Evolutionary conservation across 1,140 invertebrate species (phyloP).

Genomic region (Anastrepha ludens): DNA sequence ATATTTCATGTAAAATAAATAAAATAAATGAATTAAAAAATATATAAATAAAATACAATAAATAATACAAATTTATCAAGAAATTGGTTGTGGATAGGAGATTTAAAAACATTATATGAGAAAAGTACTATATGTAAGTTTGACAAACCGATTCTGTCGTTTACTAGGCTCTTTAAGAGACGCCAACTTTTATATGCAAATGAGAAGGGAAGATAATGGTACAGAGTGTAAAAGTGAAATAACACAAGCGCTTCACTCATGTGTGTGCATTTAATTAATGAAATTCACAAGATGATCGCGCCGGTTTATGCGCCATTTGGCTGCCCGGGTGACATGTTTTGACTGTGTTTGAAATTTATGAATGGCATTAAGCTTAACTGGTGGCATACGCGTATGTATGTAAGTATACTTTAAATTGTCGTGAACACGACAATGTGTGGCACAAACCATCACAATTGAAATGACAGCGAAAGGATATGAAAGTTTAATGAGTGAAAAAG

Average conservation of each 20-base stretch:
- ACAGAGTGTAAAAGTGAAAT: neutral
- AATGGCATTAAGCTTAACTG: conserved; percentile 48
- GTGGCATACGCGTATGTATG: neutral
- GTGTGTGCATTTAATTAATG: conserved; percentile 54
- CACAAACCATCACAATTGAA: neutral
- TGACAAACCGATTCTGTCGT: too few relatives aligned
- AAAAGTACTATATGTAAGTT: too few relatives aligned
- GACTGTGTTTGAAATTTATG: conserved; percentile 46
- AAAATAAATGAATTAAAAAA: too few relatives aligned
- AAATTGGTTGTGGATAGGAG: too few relatives aligned
- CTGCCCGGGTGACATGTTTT: conserved; percentile 40
- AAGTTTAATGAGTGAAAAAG: neutral
- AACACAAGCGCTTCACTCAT: conserved; percentile 4
- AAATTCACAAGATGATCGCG: conserved; percentile 29
- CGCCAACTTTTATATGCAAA: too few relatives aligned
- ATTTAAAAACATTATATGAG: too few relatives aligned
- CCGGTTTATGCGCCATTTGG: neutral
- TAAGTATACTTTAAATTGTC: neutral
- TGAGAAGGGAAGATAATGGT: neutral
- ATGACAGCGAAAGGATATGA: conserved; percentile 5
- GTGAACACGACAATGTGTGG: neutral
- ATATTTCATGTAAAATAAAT: too few relatives aligned
- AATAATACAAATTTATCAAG: too few relatives aligned
- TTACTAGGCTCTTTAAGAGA: too few relatives aligned
- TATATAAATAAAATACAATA: too few relatives aligned